Evolutionary conservation across 2,797 vertebrate genomes (phyloP).

Genomic region (Nasua narica): DNA sequence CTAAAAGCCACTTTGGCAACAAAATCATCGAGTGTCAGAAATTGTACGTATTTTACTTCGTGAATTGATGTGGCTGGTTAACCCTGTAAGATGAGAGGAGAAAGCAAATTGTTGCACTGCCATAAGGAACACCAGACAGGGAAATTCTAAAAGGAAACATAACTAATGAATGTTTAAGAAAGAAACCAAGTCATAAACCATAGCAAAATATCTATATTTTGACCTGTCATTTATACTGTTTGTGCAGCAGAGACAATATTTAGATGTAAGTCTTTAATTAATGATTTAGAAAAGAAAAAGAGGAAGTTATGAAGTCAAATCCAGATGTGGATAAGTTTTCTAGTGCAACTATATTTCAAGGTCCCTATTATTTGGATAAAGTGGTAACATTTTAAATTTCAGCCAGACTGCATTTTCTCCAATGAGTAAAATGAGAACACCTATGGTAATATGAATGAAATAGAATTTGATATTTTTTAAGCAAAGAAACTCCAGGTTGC

Average conservation of each 20-base stretch:
- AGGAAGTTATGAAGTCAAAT: not conserved
- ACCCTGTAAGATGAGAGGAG: not conserved
- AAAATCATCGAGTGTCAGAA: slow-evolving; percentile 2
- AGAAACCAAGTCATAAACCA: not conserved
- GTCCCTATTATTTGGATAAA: not conserved
- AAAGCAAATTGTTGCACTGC: not conserved
- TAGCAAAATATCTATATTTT: not conserved
- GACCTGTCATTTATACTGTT: not conserved
- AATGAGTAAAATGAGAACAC: not conserved
- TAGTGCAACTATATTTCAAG: not conserved
- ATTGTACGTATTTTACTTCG: not conserved
- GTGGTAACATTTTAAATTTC: not conserved
- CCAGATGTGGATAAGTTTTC: not conserved
- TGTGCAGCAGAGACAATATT: not conserved
- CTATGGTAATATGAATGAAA: not conserved
- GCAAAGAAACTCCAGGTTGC: not conserved
- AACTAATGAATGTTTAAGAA: not conserved
- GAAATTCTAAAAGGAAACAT: not conserved
- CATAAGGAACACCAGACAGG: not conserved
- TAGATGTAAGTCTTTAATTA: not conserved
- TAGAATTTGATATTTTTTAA: not conserved
- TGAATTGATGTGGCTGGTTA: not conserved
- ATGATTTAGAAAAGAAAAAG: not conserved
- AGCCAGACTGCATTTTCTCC: not conserved
- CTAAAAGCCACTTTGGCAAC: not conserved